phyloP scores from a whole-genome alignment of 2,113 vertebrate species.

The Herpetotheres cachinnans region DNA sequence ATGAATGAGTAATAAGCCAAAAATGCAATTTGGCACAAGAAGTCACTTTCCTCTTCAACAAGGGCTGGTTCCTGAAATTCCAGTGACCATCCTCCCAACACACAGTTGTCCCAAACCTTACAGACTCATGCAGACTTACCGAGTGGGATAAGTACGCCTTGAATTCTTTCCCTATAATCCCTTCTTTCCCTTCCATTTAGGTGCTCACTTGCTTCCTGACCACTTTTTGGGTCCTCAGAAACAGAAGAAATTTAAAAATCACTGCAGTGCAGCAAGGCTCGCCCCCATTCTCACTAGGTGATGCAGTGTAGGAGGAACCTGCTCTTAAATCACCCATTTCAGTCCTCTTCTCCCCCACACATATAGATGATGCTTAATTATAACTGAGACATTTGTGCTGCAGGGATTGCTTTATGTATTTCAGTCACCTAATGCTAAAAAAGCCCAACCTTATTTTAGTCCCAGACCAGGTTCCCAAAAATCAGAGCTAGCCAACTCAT shows the following conservation, averaged over 20 bases:
- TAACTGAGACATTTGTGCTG: not conserved
- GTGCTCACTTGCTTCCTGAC: not conserved
- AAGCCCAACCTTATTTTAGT: not conserved
- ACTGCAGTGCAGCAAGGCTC: constrained; percentile 15
- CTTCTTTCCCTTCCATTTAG: not conserved
- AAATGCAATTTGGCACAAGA: not conserved
- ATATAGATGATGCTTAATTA: not conserved
- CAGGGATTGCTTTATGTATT: not conserved
- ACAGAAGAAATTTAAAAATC: not conserved
- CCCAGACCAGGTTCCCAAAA: not conserved
- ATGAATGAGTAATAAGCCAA: not conserved
- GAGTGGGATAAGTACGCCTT: not conserved
- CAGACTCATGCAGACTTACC: not conserved
- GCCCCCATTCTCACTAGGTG: not conserved
- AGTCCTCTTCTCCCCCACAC: not conserved
- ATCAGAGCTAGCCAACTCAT: not conserved
- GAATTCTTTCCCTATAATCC: not conserved
- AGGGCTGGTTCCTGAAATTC: not conserved
- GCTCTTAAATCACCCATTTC: not conserved
- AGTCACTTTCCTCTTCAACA: not conserved
- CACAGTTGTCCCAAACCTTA: not conserved
- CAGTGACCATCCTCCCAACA: not conserved
- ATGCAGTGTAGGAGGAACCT: constrained; percentile 14
- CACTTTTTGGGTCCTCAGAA: not conserved
- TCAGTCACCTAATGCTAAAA: not conserved